phyloP scores from a whole-genome alignment of 2,113 vertebrate species.

The Numida meleagris region DNA sequence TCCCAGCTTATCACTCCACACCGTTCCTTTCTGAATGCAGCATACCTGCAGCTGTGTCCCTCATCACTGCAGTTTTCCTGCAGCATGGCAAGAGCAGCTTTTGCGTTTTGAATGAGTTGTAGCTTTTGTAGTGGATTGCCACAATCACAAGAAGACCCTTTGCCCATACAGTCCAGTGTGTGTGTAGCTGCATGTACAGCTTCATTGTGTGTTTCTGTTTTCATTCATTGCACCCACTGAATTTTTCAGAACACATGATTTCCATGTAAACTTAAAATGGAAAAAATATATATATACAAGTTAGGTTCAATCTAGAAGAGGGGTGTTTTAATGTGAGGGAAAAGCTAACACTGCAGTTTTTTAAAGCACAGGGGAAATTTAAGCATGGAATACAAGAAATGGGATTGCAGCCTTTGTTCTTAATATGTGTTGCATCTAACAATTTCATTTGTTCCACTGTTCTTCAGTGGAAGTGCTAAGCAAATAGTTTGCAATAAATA shows the following conservation, averaged over 20 bases:
- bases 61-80: not conserved
- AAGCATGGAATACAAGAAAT: constrained; percentile 7
- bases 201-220: not conserved
- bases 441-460: constrained; percentile 57
- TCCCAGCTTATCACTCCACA: not conserved
- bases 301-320: not conserved
- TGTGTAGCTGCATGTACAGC: not conserved
- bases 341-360: constrained; percentile 34
- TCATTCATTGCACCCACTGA: not conserved
- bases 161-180: not conserved
- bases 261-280: constrained; percentile 18
- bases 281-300: not conserved
- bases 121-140: not conserved
- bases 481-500: constrained; percentile 60
- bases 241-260: not conserved
- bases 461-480: constrained; percentile 45
- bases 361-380: constrained; percentile 66
- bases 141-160: fast-evolving
- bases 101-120: not conserved
- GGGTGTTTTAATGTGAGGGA: constrained; percentile 13
- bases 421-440: constrained; percentile 36
- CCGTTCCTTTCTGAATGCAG: not conserved
- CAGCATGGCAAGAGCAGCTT: not conserved
- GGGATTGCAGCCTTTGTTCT: constrained; percentile 45
- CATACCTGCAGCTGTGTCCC: fast-evolving